Conservation (phyloP, 2,888 invertebrate species). For the Caenorhabditis sp. region DNA sequence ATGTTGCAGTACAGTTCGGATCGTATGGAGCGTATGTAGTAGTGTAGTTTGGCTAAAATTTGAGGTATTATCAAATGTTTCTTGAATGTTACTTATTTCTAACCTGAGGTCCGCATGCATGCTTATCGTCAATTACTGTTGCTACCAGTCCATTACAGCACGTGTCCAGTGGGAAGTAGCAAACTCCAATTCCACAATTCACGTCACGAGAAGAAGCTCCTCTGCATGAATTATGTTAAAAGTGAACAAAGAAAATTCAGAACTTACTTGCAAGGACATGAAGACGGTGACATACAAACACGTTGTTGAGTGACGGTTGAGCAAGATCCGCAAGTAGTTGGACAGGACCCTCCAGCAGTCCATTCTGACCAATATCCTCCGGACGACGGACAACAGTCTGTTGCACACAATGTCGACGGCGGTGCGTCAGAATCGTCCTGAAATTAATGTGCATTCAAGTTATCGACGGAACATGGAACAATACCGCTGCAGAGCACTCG, state of each 20-base stretch:
- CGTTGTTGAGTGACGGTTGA: conserved; percentile 46
- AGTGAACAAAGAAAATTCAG: too few species aligned
- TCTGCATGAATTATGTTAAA: conserved; percentile 21
- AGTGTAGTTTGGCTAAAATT: conserved; percentile 43
- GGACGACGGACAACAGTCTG: conserved; percentile 57
- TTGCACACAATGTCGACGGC: conserved; percentile 47
- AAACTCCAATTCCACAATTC: conserved; percentile 62
- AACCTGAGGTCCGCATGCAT: conserved; percentile 62
- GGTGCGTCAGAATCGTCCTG: conserved; percentile 48
- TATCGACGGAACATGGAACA: not conserved
- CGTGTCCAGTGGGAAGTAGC: conserved; percentile 58
- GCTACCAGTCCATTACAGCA: conserved; percentile 55
- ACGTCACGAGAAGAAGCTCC: conserved; percentile 38
- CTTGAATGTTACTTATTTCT: not conserved
- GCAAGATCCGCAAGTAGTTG: conserved; percentile 62
- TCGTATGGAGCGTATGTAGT: conserved; percentile 43
- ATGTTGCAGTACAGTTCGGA: conserved; percentile 31
- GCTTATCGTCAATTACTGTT: conserved; percentile 44
- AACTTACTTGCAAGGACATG: conserved; percentile 57
- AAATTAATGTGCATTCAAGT: not conserved
- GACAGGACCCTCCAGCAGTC: conserved; percentile 51
- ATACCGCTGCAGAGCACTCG: conserved; percentile 22
- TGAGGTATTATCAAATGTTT: not conserved
- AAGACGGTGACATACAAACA: conserved; percentile 32
- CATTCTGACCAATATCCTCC: conserved; percentile 69